Conservation (phyloP, 2,888 invertebrate genomes). For the Cloeon dipterum region DNA sequence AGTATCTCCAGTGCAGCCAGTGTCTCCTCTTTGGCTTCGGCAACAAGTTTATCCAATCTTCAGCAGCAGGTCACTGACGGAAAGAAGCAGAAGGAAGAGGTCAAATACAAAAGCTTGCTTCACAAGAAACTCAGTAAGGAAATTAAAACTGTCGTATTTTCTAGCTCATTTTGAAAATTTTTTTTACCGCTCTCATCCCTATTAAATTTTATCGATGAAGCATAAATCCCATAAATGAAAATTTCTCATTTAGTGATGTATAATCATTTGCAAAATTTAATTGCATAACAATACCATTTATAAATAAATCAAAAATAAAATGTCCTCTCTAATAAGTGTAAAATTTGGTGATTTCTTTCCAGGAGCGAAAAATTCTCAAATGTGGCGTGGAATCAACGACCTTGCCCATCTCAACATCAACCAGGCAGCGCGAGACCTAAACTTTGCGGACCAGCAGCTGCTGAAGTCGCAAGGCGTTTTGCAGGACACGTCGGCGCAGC, state of each 20-base stretch:
- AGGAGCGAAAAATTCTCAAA: conserved; percentile 9
- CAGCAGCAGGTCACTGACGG: not conserved
- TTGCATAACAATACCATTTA: too few relatives aligned
- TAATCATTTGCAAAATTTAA: too few relatives aligned
- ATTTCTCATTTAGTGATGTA: too few relatives aligned
- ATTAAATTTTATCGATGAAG: not conserved
- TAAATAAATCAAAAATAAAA: too few relatives aligned
- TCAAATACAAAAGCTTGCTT: conserved; percentile 8
- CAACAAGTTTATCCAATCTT: too few relatives aligned
- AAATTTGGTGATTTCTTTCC: too few relatives aligned
- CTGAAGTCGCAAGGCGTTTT: conserved; percentile 7
- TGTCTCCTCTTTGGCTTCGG: conserved; percentile 6
- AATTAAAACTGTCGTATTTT: too few relatives aligned
- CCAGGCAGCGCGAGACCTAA: conserved; percentile 6
- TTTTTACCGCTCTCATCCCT: not conserved
- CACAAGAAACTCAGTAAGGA: conserved; percentile 9
- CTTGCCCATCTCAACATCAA: conserved; percentile 5
- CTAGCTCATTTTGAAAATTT: not conserved
- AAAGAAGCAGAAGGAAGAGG: conserved; percentile 4
- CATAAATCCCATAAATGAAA: too few relatives aligned
- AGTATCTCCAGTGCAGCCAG: conserved; percentile 8
- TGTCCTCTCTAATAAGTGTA: too few relatives aligned
- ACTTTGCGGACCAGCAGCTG: conserved; percentile 8
- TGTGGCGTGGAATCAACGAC: conserved; percentile 7
- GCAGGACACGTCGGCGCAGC: not conserved